A percentile compares a stretch with the other conserved stretches of the same genome.
Conservation (phyloP, 2,113 vertebrate genomes). For the Gopherus flavomarginatus region DNA sequence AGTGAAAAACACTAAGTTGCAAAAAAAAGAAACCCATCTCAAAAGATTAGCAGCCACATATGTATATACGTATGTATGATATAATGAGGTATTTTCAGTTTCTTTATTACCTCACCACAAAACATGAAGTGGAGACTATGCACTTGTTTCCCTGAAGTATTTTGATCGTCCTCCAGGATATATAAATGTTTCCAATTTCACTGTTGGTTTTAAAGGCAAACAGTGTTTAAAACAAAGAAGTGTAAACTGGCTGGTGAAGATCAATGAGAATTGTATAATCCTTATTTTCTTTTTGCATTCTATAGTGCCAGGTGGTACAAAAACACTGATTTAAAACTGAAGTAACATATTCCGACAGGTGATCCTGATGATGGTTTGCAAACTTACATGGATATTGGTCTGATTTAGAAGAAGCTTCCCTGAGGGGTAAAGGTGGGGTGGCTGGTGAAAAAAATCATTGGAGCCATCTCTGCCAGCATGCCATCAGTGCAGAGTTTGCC, state of each 20-base stretch:
- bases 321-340: conserved; percentile 18
- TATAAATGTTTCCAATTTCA: not conserved
- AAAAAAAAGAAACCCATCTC: not conserved
- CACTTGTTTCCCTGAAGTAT: not conserved
- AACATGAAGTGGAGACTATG: not conserved
- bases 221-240: not conserved
- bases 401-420: not conserved
- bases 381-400: too few relatives aligned
- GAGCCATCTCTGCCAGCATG: not conserved
- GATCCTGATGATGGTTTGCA: not conserved
- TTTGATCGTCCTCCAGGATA: not conserved
- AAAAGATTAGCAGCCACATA: not conserved
- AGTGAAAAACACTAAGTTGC: not conserved
- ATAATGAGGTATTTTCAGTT: not conserved
- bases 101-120: not conserved
- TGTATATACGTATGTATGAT: not conserved
- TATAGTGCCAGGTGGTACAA: not conserved
- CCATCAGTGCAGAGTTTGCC: not conserved
- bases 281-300: not conserved
- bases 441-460: not conserved
- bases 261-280: not conserved
- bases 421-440: not conserved
- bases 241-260: not conserved
- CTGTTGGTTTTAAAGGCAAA: not conserved
- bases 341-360: not conserved